A percentile compares a stretch with the other conserved stretches of the same genome.
Conservation (phyloP, 2,113 vertebrate species). For the Brachyhypopomus gauderio region DNA sequence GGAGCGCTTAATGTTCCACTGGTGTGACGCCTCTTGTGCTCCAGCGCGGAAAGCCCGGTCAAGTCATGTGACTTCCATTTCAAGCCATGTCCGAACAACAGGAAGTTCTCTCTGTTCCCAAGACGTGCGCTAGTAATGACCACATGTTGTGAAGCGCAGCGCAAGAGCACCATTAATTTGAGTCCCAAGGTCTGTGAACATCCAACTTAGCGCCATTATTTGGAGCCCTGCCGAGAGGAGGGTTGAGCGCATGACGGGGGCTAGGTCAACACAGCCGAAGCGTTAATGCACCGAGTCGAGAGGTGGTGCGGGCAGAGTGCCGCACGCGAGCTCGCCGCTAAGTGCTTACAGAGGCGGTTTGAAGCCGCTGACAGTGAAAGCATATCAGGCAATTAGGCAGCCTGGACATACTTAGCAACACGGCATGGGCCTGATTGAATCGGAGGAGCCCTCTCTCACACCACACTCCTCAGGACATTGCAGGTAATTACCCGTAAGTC, state of each 20-base stretch:
- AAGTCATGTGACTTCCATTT: background rate
- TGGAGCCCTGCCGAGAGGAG: slow-evolving; percentile 32
- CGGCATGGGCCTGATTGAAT: slow-evolving; percentile 77
- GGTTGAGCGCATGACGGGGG: slow-evolving; percentile 38
- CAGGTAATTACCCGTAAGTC: slow-evolving; percentile 79
- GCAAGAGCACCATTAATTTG: slow-evolving; percentile 30
- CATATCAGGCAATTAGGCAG: slow-evolving; percentile 76
- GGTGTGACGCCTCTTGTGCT: too few species aligned
- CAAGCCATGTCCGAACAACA: slow-evolving; percentile 5
- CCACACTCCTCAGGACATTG: slow-evolving; percentile 74
- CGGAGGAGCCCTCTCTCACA: slow-evolving; percentile 71
- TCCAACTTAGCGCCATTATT: background rate
- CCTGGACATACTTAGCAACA: slow-evolving; percentile 70
- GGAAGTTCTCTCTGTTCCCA: slow-evolving; percentile 14
- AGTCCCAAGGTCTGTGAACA: slow-evolving; percentile 2
- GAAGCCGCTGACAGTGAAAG: slow-evolving; percentile 67
- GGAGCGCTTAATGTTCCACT: too few species aligned
- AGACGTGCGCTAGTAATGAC: background rate
- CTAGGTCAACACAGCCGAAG: slow-evolving; percentile 31
- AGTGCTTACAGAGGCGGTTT: slow-evolving; percentile 58
- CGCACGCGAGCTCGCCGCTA: slow-evolving; percentile 28
- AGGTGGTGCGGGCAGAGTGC: slow-evolving; percentile 21
- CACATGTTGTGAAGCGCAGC: slow-evolving; percentile 19
- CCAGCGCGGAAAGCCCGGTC: background rate
- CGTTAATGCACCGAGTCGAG: slow-evolving; percentile 34